Evolutionary conservation across 2,797 vertebrate genomes (phyloP).

Genomic region (Coreius guichenoti): DNA sequence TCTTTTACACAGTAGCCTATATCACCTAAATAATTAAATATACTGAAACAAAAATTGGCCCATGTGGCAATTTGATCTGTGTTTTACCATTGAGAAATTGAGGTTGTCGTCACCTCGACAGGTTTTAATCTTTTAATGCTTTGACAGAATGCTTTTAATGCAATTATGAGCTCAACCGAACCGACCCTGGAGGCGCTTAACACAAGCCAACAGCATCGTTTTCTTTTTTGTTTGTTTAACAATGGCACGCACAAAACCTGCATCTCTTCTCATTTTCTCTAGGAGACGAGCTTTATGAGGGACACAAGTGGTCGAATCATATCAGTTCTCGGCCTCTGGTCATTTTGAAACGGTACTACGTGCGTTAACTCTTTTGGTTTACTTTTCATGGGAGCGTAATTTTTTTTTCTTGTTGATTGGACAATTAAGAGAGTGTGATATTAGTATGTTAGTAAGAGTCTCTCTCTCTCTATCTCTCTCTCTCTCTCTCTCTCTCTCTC

Average conservation of each 20-base stretch:
- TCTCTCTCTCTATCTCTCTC: too few relatives aligned
- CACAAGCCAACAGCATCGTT: not conserved
- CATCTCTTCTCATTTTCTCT: not conserved
- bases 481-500: conserved; percentile 7
- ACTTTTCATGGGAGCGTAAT: not conserved
- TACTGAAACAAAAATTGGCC: not conserved
- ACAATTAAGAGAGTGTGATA: too few relatives aligned
- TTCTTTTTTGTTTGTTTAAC: not conserved
- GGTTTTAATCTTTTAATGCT: not conserved
- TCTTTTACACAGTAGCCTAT: not conserved
- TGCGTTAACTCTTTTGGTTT: not conserved
- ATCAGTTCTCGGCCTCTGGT: not conserved
- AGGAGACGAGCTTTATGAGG: not conserved
- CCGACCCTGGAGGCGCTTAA: not conserved
- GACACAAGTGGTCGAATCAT: not conserved
- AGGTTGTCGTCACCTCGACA: not conserved
- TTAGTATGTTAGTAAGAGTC: too few relatives aligned
- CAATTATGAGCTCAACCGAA: not conserved
- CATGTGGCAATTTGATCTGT: not conserved
- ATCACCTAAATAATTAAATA: not conserved
- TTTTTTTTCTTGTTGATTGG: not conserved
- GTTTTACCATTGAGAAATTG: not conserved
- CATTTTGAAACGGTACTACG: not conserved
- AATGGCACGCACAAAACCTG: not conserved
- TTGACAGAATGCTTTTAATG: not conserved